Evolutionary conservation across 2,113 vertebrate species (phyloP).

Genomic region (Thymallus thymallus): DNA sequence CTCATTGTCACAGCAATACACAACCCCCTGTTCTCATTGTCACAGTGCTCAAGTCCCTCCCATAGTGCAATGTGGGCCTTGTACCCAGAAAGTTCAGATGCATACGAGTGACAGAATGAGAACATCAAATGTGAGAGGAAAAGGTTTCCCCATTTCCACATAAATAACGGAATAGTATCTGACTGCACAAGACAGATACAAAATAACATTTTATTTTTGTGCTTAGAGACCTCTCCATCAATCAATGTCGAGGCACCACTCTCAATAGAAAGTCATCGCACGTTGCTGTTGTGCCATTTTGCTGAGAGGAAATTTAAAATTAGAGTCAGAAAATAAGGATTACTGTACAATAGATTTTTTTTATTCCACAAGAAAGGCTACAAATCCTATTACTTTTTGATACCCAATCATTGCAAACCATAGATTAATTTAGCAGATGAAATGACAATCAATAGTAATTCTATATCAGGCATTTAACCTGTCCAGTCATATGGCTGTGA

Average conservation of each 20-base stretch:
- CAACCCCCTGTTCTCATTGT: constrained; percentile 68
- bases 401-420: neutral
- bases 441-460: neutral
- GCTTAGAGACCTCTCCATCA: constrained; percentile 67
- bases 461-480: neutral
- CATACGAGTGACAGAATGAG: constrained; percentile 53
- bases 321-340: neutral
- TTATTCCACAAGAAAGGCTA: too few relatives aligned
- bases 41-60: constrained; percentile 69
- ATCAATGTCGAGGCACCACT: constrained; percentile 42
- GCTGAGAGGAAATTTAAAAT: too few relatives aligned
- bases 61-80: constrained; percentile 71
- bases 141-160: constrained; percentile 46
- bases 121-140: constrained; percentile 68
- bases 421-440: neutral
- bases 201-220: constrained; percentile 53
- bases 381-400: neutral
- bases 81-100: constrained; percentile 60
- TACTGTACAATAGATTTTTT: neutral
- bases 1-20: too few relatives aligned
- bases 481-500: constrained; percentile 2
- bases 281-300: constrained; percentile 48
- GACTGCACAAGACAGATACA: constrained; percentile 44
- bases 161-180: constrained; percentile 53
- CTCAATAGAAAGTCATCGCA: constrained; percentile 24